These are phyloP conservation scores for Microcebus jonahi DNA, from an alignment of 2,113 vertebrate species.

Conservation along the genomic window DNA sequence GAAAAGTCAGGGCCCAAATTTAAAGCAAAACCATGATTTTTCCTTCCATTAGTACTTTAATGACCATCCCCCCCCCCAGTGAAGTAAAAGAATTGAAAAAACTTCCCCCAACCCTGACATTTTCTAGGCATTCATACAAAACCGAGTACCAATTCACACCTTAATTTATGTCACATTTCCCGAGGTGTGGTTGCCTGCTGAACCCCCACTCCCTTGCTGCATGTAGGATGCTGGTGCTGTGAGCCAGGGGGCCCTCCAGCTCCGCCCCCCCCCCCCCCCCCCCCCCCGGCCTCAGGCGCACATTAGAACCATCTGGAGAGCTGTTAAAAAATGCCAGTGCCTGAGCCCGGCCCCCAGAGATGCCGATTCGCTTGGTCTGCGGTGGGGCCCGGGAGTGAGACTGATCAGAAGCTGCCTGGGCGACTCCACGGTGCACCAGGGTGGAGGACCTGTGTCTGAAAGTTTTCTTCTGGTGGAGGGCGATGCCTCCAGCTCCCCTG, in stretches of 20 bases:
- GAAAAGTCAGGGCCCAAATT: background rate
- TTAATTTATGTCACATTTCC: background rate
- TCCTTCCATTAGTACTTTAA: constrained; percentile 31
- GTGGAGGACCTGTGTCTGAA: background rate
- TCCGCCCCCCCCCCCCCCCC: background rate
- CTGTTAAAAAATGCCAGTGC: background rate
- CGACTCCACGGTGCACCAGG: background rate
- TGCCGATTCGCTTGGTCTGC: background rate
- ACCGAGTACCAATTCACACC: background rate
- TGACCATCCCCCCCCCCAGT: background rate
- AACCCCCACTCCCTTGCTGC: background rate
- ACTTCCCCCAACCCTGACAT: background rate
- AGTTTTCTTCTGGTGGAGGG: background rate
- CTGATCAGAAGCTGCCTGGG: background rate
- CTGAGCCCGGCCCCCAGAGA: background rate
- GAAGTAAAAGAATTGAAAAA: background rate
- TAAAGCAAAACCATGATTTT: background rate
- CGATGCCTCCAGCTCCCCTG: too few species aligned
- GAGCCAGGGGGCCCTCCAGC: background rate
- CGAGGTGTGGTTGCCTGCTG: background rate
- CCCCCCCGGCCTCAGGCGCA: background rate
- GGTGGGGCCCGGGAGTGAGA: background rate
- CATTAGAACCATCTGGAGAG: fast-evolving
- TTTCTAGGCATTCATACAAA: background rate
- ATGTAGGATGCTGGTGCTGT: background rate